Base-by-base conservation (phyloP, 2,888 invertebrate genomes). In the Clistopyga incitator region DNA sequence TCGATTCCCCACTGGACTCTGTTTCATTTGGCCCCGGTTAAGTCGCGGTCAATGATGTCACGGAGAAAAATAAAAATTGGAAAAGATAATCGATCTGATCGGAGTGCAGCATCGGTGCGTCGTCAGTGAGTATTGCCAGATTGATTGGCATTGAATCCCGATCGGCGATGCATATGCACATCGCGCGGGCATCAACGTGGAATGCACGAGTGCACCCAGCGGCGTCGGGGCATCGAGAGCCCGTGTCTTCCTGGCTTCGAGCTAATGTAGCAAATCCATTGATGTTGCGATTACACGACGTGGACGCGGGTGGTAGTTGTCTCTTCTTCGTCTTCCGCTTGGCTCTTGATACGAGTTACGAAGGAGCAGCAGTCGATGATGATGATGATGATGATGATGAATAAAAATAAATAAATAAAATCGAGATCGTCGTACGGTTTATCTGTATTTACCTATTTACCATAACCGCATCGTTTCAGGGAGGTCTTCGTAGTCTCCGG, bases 111-210 rank as follows among this genome's bases (percentile, higher is more conserved):
- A 54, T 23, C 54, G 6, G 3, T 11, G n/a, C 13, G 18, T 67
- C 59, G 59, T 83, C 47, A 42, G 52, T 75, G 61, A 54, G 52
- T 50, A 76, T 70, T 76, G 70, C 78, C 78, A 72, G 81, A 84
- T 81, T 59, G 75, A 84, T 81, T 71, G 78, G 78, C 78, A 78
- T 67, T 78, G 78, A 76, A 71, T 79, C 29, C 47, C 61, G 76
- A 76, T 81, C 81, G 47, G 75, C 54, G 68, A 23, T 54, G 34
- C 72, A 50, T 70, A 61, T 65, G 50, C 68, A 23, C 47, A 47
- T 70, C 77, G 47, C 59, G 61, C 54, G 54, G 59, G 67, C 78
- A 29, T 78, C 81, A 29, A 67, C 50, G 42, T 81, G 45, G 15
- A 50, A 72, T 81, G 65, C 72, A 76, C 72, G 67, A 65, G 68